Evolutionary conservation across 2,113 vertebrate species (phyloP), one percentile per base, ranked within the genome.

Genomic region (Strix aluco): DNA sequence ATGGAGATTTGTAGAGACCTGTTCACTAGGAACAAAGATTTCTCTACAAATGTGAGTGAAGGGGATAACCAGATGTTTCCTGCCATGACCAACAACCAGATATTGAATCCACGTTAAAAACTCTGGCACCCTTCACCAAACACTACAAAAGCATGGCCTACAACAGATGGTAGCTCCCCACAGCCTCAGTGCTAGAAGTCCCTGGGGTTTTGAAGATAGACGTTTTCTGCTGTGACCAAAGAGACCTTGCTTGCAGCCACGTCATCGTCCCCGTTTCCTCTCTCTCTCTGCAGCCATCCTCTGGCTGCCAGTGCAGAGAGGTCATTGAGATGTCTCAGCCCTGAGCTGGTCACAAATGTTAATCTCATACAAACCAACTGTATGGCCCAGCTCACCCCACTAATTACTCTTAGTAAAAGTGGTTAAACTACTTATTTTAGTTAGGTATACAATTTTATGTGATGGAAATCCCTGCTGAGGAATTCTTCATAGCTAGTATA

Each of bases 141-240:
- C 8, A 65, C 11, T 89, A 46, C 34, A 40, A 46, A 71, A 65
- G 20, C 49, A 23, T 25, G 14, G 22, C 12, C 47, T 71, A 10
- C 42, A 44, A 40, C 13, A 85, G 44, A 58, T 36, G 44, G 16
- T 84, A 40, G 26, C 7, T 63, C 23, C 18, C 3, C 13, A 9
- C 10, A 80, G 36, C 47, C 52, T n/a, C 55, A 52, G 8, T 29
- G 9, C 14, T 84, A 19, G 23, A 71, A 47, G 8, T 55, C 49
- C 9, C 22, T 0, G 1, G 13, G 2, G 4, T 34, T 79, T 52
- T 75, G 63, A 69, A 42, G n/a, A 18, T 1, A 61, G 13, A 7
- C 2, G 2, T 26, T 54, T 83, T 80, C 42, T 54, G 13, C 74
- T 63, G 59, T 36, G 49, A 81, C 47, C 18, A 29, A 73, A 62